These are phyloP conservation scores for Pseudoatta argentina DNA, from an alignment of 1,140 invertebrate species.

Conservation along the genomic window DNA sequence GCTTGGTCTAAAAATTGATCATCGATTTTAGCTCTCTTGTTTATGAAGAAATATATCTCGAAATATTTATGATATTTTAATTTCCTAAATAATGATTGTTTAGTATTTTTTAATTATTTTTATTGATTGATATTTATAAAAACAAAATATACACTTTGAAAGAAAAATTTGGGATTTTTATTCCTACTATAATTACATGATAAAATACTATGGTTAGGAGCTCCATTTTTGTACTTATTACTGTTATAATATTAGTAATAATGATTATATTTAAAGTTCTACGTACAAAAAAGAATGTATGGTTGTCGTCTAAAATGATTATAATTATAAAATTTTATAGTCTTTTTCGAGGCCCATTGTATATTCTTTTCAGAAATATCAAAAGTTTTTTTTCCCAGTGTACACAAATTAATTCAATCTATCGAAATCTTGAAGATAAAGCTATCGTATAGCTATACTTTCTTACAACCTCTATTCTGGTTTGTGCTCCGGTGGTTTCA, in stretches of 20 bases:
- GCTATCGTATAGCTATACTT: not conserved
- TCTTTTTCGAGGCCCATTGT: no score
- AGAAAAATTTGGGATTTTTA: no score
- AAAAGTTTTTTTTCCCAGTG: no score
- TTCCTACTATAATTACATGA: no score
- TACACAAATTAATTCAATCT: not conserved
- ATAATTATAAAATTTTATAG: no score
- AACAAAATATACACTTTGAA: not conserved
- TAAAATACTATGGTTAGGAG: no score
- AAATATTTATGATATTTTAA: not conserved
- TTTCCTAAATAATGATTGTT: not conserved
- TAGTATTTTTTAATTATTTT: not conserved
- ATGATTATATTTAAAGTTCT: no score
- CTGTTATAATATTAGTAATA: no score
- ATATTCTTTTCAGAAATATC: no score
- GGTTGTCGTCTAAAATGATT: no score
- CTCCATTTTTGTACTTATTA: no score
- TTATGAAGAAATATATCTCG: not conserved
- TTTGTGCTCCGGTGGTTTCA: slow-evolving; percentile 71
- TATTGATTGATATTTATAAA: not conserved
- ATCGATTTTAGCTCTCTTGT: slow-evolving; percentile 7
- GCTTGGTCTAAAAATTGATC: slow-evolving; percentile 46
- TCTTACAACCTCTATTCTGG: slow-evolving; percentile 50
- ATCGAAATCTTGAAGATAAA: not conserved
- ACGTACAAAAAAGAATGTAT: no score